phyloP scores from a whole-genome alignment of 2,797 vertebrate genomes.

The Bryconaethiops microstoma region DNA sequence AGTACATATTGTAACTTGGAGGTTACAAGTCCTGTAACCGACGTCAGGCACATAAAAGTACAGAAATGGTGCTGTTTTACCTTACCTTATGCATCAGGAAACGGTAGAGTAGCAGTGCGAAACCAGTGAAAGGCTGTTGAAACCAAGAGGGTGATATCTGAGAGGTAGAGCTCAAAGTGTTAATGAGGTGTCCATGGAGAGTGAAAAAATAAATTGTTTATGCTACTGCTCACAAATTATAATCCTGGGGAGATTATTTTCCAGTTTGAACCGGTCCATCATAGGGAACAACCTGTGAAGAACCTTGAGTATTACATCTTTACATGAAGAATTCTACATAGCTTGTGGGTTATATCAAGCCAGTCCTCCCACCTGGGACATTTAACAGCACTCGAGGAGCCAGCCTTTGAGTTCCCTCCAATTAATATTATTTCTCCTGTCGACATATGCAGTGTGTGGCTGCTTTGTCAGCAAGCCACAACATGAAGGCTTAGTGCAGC shows the following conservation, averaged over 20 bases:
- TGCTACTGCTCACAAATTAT: neutral
- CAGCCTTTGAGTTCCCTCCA: constrained; percentile 1
- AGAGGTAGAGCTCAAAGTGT: constrained; percentile 53
- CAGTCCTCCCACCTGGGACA: neutral
- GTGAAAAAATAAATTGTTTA: constrained; percentile 2
- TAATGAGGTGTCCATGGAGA: constrained; percentile 9
- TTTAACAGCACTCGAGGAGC: neutral
- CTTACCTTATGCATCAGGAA: constrained; percentile 16
- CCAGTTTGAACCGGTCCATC: neutral
- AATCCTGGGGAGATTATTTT: neutral
- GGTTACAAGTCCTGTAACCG: constrained; percentile 38
- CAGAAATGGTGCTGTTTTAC: constrained; percentile 21
- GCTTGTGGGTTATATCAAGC: neutral
- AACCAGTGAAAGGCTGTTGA: constrained; percentile 18
- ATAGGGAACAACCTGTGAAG: neutral
- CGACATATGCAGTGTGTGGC: neutral
- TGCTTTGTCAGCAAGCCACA: neutral
- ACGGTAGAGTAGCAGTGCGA: neutral
- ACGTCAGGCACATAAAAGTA: constrained; percentile 52
- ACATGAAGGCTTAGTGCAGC: neutral
- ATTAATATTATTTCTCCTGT: neutral
- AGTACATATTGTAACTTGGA: constrained; percentile 41
- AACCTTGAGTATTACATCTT: neutral
- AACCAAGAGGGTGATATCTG: constrained; percentile 29
- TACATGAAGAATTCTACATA: neutral